Conservation (phyloP, 2,797 vertebrate species). For the Sebastes miniatus region DNA sequence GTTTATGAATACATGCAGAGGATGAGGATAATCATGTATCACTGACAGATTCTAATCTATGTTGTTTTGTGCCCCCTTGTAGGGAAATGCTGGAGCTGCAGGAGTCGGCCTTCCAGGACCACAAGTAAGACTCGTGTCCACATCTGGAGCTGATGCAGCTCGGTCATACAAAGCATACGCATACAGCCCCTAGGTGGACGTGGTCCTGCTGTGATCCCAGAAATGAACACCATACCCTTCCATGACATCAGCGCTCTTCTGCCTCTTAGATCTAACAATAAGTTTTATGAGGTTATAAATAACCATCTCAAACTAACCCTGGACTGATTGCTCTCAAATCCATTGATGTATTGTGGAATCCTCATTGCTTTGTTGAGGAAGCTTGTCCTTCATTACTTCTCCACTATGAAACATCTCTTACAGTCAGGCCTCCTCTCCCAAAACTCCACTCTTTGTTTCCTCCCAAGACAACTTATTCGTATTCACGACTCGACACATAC, state of each 20-base stretch:
- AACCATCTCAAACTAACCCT: not conserved
- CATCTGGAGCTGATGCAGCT: conserved; percentile 10
- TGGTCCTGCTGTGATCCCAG: conserved; percentile 5
- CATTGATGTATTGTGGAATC: not conserved
- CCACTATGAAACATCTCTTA: not conserved
- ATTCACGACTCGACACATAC: not conserved
- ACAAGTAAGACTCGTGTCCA: conserved; percentile 64
- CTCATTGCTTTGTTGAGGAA: not conserved
- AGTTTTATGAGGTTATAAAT: conserved; percentile 35
- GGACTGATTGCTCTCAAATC: not conserved
- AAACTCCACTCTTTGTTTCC: not conserved
- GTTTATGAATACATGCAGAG: not conserved
- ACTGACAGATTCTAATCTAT: conserved; percentile 4
- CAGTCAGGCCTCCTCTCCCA: not conserved
- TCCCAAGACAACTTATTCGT: not conserved
- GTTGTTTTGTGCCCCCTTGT: conserved; percentile 12
- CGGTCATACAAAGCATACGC: conserved; percentile 1
- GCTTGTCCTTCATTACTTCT: not conserved
- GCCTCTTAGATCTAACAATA: not conserved
- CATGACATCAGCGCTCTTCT: not conserved
- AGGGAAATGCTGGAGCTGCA: conserved; percentile 77
- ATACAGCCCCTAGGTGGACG: not conserved
- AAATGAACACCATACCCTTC: conserved; percentile 2
- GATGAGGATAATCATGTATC: not conserved
- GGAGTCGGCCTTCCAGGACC: conserved; percentile 72